phyloP scores from a whole-genome alignment of 35 echinoderm and acorn worm species.

The Ptychodera flava region DNA sequence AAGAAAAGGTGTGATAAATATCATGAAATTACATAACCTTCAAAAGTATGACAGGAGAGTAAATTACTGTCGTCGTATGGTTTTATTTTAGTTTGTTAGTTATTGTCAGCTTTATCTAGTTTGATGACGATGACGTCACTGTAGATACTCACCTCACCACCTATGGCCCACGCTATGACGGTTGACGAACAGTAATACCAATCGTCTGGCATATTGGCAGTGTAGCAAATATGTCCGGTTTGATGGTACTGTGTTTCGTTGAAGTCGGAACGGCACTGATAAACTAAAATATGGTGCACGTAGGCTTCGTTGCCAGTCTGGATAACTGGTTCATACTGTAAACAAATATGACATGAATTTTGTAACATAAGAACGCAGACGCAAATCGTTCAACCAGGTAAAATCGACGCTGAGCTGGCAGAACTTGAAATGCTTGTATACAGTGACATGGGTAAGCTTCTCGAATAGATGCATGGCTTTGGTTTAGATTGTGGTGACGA shows the following conservation, averaged over 20 bases:
- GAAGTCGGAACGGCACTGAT: background rate
- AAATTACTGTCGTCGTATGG: background rate
- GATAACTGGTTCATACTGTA: constrained; percentile 4
- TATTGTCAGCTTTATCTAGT: background rate
- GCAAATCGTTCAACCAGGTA: no score
- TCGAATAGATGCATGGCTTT: no score
- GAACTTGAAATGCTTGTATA: no score
- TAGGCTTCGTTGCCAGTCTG: background rate
- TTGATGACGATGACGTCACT: background rate
- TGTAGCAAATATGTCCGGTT: background rate
- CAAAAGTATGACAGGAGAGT: no score
- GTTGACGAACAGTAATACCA: background rate
- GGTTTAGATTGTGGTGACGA: no score
- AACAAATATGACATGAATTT: background rate
- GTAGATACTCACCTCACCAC: background rate
- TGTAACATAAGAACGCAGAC: no score
- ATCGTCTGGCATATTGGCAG: background rate
- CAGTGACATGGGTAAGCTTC: no score
- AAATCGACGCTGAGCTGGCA: no score
- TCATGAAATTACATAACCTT: background rate
- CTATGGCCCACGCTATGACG: background rate
- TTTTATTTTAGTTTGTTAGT: background rate
- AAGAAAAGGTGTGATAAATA: background rate
- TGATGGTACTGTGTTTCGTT: background rate
- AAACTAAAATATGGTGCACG: background rate